Base-by-base conservation (phyloP, 2,888 invertebrate genomes). In the Cylloceria caligata region DNA sequence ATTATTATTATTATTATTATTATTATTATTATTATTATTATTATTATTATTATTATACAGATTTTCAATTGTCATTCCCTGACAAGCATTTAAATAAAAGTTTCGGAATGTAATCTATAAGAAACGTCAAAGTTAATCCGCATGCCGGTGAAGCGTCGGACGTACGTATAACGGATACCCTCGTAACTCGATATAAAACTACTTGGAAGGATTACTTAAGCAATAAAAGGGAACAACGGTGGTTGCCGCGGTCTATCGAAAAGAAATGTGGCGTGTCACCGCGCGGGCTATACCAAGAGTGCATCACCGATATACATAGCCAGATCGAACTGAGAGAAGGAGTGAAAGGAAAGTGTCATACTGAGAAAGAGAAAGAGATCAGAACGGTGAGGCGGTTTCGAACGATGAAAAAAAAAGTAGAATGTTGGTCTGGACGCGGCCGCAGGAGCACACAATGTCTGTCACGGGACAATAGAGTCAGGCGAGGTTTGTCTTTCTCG, bases 401-500 rank as follows among this genome's bases (percentile, higher is more conserved):
- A 52, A 69, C 49, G 64, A 27, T 69, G 49, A 64, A 74, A 57
- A 72, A 30, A 73, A 47, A 69, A 19, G 36, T 60, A 45, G 36
- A 64, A 36, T 60, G 42, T 49, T 30, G 21, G 60, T 45, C 47
- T 45, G 39, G 67, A 72, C 49, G 74, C 11, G 42, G 42, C 72
- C 65, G 64, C 68, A 64, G 80, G 55, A 77, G 86, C 87, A 87
- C 87, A 88, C 87, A 88, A 88, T 88, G 89, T 88, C 87, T 86
- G 87, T 89, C 89, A 86, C 85, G 78, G 82, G 82, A 88, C 88
- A 89, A 88, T 85, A 83, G 85, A 86, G 84, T 83, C 83, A 82
- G 86, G 84, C 45, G 57, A 9, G 36, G 47, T 64, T 52, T 21
- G 30, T 42, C 55, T 68, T 49, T 73, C 72, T 68, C 52, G 30